These are phyloP conservation scores for Alouatta palliata DNA, from an alignment of 2,113 vertebrate species.

Conservation along the genomic window DNA sequence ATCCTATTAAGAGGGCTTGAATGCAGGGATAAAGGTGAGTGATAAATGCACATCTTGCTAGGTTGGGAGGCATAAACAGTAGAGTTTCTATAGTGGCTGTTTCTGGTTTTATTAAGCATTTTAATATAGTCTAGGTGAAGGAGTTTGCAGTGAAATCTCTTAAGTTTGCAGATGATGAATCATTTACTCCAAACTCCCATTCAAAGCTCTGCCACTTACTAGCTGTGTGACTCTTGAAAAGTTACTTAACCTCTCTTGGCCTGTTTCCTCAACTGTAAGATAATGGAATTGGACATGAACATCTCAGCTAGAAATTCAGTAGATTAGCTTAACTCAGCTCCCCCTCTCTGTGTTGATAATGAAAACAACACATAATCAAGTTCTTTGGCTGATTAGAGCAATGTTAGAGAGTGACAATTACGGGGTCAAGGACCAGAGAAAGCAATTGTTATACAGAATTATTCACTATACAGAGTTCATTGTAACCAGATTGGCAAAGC, in stretches of 20 bases:
- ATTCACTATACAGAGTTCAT: slow-evolving; percentile 71
- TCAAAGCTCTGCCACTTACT: slow-evolving; percentile 36
- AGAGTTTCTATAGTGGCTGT: slow-evolving; percentile 58
- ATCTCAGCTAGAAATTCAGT: slow-evolving; percentile 55
- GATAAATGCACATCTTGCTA: slow-evolving; percentile 34
- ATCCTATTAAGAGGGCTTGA: slow-evolving; percentile 56
- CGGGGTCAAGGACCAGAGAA: slow-evolving; percentile 61
- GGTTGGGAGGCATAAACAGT: not conserved
- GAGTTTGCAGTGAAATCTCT: slow-evolving; percentile 27
- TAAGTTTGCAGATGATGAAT: slow-evolving; percentile 22
- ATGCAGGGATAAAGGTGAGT: slow-evolving; percentile 13
- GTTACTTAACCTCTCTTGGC: slow-evolving; percentile 46
- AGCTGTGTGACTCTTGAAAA: slow-evolving; percentile 49
- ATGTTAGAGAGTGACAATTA: slow-evolving; percentile 56
- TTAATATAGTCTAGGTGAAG: slow-evolving; percentile 32
- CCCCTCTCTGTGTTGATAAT: slow-evolving; percentile 1
- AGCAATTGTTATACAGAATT: slow-evolving; percentile 67
- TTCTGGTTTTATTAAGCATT: slow-evolving; percentile 51
- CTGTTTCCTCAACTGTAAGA: slow-evolving; percentile 54
- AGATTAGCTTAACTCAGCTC: slow-evolving; percentile 46
- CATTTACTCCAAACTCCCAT: slow-evolving; percentile 32
- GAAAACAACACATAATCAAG: slow-evolving; percentile 66
- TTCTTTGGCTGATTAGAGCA: slow-evolving; percentile 68
- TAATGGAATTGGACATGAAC: slow-evolving; percentile 28
- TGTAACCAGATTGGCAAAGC: slow-evolving; percentile 68